Conservation (phyloP, 2,797 vertebrate species). For the Hapalemur alaotrensis region DNA sequence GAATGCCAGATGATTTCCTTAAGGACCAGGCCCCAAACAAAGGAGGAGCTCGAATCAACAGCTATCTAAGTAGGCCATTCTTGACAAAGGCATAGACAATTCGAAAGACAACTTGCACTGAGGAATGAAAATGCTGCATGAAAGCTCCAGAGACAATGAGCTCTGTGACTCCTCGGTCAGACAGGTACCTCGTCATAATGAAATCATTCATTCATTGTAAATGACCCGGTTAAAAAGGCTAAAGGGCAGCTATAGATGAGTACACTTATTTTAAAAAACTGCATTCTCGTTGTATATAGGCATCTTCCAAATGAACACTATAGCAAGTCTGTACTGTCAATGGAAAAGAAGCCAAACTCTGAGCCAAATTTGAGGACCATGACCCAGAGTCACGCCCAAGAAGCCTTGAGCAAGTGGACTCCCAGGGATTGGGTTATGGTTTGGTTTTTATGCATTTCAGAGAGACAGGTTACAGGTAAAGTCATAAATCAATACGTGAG, state of each 20-base stretch:
- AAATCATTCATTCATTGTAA: background rate
- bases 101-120: background rate
- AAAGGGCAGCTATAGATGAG: background rate
- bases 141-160: background rate
- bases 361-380: no score
- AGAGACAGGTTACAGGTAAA: no score
- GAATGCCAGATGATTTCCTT: conserved; percentile 9
- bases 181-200: background rate
- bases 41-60: background rate
- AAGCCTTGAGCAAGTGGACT: no score
- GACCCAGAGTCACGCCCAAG: no score
- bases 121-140: background rate
- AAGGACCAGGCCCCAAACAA: background rate
- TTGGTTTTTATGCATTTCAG: no score
- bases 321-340: background rate
- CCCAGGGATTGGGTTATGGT: no score
- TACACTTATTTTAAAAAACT: background rate
- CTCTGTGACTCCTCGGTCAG: background rate
- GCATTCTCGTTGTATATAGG: background rate
- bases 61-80: background rate
- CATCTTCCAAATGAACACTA: background rate
- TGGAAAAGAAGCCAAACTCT: no score
- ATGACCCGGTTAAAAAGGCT: background rate
- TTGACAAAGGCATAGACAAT: background rate
- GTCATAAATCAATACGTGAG: no score